Base-by-base conservation (phyloP, 1,140 invertebrate genomes). In the Drosophila tani region DNA sequence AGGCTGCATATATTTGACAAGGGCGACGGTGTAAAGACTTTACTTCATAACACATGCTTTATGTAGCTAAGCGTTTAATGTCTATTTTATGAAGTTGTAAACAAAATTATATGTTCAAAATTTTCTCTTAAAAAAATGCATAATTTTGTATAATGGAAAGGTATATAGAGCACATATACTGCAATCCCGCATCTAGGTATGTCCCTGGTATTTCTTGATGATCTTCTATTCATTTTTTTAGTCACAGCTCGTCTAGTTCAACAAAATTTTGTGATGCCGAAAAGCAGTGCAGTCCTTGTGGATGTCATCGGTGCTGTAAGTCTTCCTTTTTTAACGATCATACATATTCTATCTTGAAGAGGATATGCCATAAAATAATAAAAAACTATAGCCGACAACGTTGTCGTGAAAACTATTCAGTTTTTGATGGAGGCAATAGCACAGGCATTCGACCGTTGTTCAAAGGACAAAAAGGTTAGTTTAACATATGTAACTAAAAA, bases 351-450 rank as follows among this genome's bases (percentile, higher is more conserved):
- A 64, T 85, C 24, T 59, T 90, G 7, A 90, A 90, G 21, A 56
- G 85, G 27, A 73, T 90, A 17, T 90, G 85, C 29, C 71, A 81
- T 55, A 90, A 90, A 27, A 84, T 90, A 50, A 63, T 88, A 8
- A 84, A 77, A 15, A 79, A 38, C 5, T 84, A 74, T 29, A 79
- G 74, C 17, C 75, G 85, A 1, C 51, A 73, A 46, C 79, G 65
- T 15, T 90, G 84, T 55, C 70, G 58, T 17, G 84, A 90, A 24
- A 73, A 71, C 12, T 90, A 90, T 38, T 74, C 79, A 7, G 27
- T 88, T 12, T 90, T 90, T 19, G 56, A 82, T 29, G 85, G 85
- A 14, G 85, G 85, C 2, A 84, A 90, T 35, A 90, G 85, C 29
- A 68, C 79, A 27, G 53, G 40, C 24, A 7, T 41, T 11, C 50